Evolutionary conservation across 2,888 invertebrate species (phyloP).

Genomic region (Agriopis marginaria): DNA sequence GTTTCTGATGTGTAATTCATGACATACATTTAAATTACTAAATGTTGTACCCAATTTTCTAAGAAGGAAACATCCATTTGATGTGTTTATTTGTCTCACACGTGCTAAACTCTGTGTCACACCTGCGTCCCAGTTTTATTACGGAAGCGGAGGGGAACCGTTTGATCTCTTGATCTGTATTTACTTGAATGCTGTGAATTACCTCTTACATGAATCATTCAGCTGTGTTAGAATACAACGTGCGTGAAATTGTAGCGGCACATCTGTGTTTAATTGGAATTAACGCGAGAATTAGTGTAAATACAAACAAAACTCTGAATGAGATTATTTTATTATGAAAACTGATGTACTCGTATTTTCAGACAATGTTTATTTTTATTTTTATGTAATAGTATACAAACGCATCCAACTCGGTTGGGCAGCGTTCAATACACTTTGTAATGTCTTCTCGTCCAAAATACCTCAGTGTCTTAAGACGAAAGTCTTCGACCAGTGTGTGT

Average conservation of each 20-base stretch:
- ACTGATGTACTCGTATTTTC: too few relatives aligned
- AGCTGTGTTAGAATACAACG: conserved; percentile 1
- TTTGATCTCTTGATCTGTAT: conserved; percentile 27
- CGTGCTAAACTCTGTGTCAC: conserved; percentile 16
- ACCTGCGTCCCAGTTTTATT: conserved; percentile 31
- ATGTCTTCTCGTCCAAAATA: too few relatives aligned
- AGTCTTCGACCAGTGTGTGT: too few relatives aligned
- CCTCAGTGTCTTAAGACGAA: too few relatives aligned
- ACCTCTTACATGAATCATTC: conserved; percentile 7
- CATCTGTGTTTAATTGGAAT: not conserved
- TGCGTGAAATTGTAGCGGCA: not conserved
- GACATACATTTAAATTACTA: not conserved
- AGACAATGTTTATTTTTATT: too few relatives aligned
- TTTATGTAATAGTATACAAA: too few relatives aligned
- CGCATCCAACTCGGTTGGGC: too few relatives aligned
- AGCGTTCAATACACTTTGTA: too few relatives aligned
- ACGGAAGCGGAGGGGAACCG: conserved; percentile 5
- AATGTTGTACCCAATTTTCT: not conserved
- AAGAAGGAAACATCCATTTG: conserved; percentile 30
- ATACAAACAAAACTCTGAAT: too few relatives aligned
- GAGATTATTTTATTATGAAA: too few relatives aligned
- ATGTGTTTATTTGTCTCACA: conserved; percentile 6
- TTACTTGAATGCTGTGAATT: conserved; percentile 14
- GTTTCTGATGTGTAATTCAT: not conserved
- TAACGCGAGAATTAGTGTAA: too few relatives aligned